Percentiles rank a stretch among this genome's conserved stretches.
Evolutionary conservation across 2,888 invertebrate species (phyloP).

Genomic region (Mystacides longicornis): DNA sequence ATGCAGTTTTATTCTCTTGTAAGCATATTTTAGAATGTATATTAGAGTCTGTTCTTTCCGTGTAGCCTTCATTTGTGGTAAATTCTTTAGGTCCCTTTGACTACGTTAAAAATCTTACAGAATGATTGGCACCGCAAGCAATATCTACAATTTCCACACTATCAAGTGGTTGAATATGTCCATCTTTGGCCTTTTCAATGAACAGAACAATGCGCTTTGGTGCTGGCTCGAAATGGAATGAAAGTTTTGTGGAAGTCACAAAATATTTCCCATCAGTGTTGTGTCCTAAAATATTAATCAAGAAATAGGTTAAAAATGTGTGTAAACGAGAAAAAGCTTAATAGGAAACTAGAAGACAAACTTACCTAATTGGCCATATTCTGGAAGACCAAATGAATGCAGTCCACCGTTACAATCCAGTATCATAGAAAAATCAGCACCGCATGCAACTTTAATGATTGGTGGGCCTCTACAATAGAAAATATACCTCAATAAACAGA

Average conservation of each 20-base stretch:
- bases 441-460: slow-evolving; percentile 82
- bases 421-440: slow-evolving; percentile 88
- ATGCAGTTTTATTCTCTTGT: too few relatives aligned
- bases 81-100: too few relatives aligned
- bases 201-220: slow-evolving; percentile 81
- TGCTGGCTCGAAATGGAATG: slow-evolving; percentile 75
- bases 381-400: slow-evolving; percentile 88
- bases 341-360: too few relatives aligned
- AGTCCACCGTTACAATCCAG: slow-evolving; percentile 82
- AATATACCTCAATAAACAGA: not conserved
- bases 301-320: too few relatives aligned
- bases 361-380: slow-evolving; percentile 81
- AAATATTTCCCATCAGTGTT: slow-evolving; percentile 95
- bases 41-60: too few relatives aligned
- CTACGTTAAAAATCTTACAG: slow-evolving; percentile 60
- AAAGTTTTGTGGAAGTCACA: slow-evolving; percentile 79
- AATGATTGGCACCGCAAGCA: slow-evolving; percentile 86
- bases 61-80: too few relatives aligned
- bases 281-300: slow-evolving; percentile 65
- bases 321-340: too few relatives aligned
- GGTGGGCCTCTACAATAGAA: slow-evolving; percentile 61
- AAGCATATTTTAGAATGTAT: too few relatives aligned
- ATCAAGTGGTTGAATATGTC: slow-evolving; percentile 73
- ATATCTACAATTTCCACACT: slow-evolving; percentile 85
- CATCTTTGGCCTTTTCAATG: slow-evolving; percentile 82